phyloP scores from a whole-genome alignment of 2,888 invertebrate species.

The Callinectes sapidus region DNA sequence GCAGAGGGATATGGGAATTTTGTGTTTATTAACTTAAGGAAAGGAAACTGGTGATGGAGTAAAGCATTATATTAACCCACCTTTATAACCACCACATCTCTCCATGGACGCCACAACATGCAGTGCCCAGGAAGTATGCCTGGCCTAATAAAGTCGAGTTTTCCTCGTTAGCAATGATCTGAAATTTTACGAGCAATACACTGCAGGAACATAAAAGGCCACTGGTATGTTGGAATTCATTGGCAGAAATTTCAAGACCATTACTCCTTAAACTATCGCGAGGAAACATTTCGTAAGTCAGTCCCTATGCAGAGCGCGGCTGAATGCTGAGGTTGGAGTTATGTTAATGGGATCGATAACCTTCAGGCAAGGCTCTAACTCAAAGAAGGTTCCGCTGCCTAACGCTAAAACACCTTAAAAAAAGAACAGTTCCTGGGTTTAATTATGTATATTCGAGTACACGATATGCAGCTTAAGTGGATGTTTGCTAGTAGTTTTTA shows the following conservation, averaged over 20 bases:
- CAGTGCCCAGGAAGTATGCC: not conserved
- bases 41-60: not conserved
- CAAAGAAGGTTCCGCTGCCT: not conserved
- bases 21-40: not conserved
- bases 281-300: not conserved
- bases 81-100: not conserved
- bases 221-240: not conserved
- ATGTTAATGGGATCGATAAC: not conserved
- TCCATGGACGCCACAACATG: not conserved
- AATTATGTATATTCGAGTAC: not conserved
- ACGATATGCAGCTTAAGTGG: not conserved
- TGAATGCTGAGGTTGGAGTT: not conserved
- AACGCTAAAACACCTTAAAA: not conserved
- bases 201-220: not conserved
- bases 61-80: not conserved
- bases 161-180: conserved; percentile 29
- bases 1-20: too few relatives aligned
- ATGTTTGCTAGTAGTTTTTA: not conserved
- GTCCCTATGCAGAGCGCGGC: conserved; percentile 4
- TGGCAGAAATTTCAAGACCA: conserved; percentile 11
- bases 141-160: not conserved
- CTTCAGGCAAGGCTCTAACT: not conserved
- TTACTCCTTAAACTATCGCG: conserved; percentile 6
- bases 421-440: not conserved
- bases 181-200: conserved; percentile 26